Conservation (phyloP, 2,113 vertebrate species). For the Carettochelys insculpta region DNA sequence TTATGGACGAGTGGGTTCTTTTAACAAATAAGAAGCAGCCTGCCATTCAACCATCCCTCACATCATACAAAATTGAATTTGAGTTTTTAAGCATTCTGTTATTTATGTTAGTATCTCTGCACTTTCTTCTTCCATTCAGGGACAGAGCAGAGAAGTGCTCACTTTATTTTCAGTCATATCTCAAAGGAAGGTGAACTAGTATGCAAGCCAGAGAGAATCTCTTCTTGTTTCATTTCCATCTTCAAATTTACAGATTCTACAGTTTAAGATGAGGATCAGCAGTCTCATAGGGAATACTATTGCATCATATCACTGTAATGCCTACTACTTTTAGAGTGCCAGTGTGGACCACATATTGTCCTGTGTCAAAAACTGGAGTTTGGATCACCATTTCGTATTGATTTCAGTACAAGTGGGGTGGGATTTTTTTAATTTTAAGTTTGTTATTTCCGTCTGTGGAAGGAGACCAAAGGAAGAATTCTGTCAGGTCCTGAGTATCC, state of each 20-base stretch:
- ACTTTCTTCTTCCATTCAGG: neutral
- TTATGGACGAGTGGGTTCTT: neutral
- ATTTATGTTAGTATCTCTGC: neutral
- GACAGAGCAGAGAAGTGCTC: neutral
- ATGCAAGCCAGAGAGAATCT: neutral
- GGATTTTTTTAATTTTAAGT: neutral
- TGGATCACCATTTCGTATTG: conserved; percentile 14
- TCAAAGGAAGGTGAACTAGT: neutral
- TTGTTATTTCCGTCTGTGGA: neutral
- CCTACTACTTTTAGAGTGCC: neutral
- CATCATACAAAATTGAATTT: neutral
- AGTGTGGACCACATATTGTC: neutral
- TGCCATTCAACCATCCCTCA: neutral
- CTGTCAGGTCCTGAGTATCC: neutral
- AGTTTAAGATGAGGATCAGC: neutral
- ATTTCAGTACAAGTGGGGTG: neutral
- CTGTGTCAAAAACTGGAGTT: conserved; percentile 2
- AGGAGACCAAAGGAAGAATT: neutral
- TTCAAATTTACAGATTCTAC: conserved; percentile 3
- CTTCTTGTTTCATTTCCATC: neutral
- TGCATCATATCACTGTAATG: neutral
- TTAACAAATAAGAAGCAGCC: neutral
- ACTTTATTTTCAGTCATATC: neutral
- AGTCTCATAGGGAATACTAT: neutral
- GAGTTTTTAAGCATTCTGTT: neutral